These are phyloP conservation scores for Hiodon alosoides DNA, from an alignment of 2,113 vertebrate genomes.

Conservation along the genomic window DNA sequence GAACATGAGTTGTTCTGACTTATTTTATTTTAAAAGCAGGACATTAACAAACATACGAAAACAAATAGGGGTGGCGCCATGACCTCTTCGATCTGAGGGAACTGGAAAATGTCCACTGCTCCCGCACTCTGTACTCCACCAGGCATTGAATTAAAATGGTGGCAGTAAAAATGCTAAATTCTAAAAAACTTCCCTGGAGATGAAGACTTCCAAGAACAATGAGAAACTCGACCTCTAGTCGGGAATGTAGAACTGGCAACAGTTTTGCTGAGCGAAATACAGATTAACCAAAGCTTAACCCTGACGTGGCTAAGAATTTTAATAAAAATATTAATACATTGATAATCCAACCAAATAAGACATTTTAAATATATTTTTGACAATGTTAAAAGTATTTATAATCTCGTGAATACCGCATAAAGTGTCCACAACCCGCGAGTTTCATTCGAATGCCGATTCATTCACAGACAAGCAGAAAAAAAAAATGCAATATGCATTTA, in stretches of 20 bases:
- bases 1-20: no score
- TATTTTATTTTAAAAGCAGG: no score
- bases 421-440: no score
- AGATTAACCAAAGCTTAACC: conserved; percentile 69
- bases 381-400: no score
- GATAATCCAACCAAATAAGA: neutral
- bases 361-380: no score
- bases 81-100: conserved; percentile 29
- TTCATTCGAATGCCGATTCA: neutral
- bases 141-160: conserved; percentile 68
- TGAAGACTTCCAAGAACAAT: conserved; percentile 60
- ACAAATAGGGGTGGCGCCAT: no score
- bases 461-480: neutral
- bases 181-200: conserved; percentile 64
- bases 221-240: conserved; percentile 57
- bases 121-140: conserved; percentile 51
- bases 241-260: conserved; percentile 68
- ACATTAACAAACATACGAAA: no score
- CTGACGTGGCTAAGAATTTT: conserved; percentile 10
- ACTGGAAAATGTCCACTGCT: conserved; percentile 45
- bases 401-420: no score
- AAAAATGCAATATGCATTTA: neutral
- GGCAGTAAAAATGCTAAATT: conserved; percentile 59
- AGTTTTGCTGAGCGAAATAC: conserved; percentile 70
- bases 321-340: neutral